Conservation (phyloP, 2,888 invertebrate species). For the Villa cingulata region DNA sequence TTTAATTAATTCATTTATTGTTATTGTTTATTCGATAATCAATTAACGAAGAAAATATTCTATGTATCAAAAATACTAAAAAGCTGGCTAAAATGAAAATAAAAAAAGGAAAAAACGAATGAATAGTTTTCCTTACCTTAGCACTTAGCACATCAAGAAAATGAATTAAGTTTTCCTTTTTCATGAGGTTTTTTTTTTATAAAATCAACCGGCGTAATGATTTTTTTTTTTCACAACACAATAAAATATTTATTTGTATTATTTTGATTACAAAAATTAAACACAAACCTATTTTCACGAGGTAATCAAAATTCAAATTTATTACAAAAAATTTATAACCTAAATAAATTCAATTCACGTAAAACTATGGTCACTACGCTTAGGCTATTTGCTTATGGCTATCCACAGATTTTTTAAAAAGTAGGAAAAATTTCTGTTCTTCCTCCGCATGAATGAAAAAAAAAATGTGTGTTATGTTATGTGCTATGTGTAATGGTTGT, state of each 20-base stretch:
- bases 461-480: neutral
- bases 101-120: neutral
- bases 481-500: neutral
- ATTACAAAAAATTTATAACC: neutral
- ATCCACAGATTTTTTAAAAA: neutral
- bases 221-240: too few species aligned
- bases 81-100: neutral
- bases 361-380: neutral
- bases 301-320: neutral
- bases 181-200: neutral
- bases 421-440: neutral
- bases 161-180: neutral
- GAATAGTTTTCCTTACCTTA: neutral
- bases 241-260: too few species aligned
- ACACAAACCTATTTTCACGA: neutral
- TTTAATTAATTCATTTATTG: neutral
- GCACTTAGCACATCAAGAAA: too few species aligned
- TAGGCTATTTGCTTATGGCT: neutral
- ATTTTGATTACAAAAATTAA: too few species aligned
- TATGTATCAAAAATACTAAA: too few species aligned
- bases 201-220: neutral
- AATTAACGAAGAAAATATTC: too few species aligned
- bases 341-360: neutral
- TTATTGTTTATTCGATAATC: too few species aligned
- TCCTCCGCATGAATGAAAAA: neutral